Conservation (phyloP, 2,797 vertebrate species). For the Lacerta viridis region DNA sequence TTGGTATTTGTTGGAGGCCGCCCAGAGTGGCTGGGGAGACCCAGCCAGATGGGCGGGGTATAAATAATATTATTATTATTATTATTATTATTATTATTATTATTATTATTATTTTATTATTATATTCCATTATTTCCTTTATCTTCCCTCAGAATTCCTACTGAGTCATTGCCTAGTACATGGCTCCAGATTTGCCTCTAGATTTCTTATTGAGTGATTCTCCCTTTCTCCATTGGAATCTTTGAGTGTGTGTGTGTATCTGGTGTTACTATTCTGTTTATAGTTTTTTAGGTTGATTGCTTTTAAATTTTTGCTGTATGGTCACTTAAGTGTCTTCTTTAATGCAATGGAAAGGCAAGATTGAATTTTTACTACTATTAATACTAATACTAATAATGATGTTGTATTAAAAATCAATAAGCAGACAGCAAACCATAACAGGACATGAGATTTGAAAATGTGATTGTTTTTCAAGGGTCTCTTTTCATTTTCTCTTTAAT, state of each 20-base stretch:
- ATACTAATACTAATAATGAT: neutral
- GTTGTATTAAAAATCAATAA: neutral
- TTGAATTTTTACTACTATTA: neutral
- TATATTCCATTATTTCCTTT: neutral
- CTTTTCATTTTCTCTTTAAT: neutral
- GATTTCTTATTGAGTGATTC: neutral
- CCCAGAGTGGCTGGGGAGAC: no score
- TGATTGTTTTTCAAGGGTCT: neutral
- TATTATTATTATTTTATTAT: no score
- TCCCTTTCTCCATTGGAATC: neutral
- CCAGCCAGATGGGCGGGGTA: no score
- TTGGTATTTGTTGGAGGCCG: no score
- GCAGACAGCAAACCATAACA: neutral
- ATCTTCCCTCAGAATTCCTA: neutral
- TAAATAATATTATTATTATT: no score
- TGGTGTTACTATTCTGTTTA: neutral
- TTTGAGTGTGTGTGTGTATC: neutral
- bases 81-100: no score
- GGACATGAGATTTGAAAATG: slow-evolving; percentile 5
- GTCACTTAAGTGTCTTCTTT: neutral
- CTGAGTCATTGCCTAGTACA: neutral
- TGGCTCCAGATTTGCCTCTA: neutral
- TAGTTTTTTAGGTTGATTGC: neutral
- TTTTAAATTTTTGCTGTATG: neutral
- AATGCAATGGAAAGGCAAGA: neutral